Base-by-base conservation (phyloP, 2,888 invertebrate genomes). In the Endomychus coccineus region DNA sequence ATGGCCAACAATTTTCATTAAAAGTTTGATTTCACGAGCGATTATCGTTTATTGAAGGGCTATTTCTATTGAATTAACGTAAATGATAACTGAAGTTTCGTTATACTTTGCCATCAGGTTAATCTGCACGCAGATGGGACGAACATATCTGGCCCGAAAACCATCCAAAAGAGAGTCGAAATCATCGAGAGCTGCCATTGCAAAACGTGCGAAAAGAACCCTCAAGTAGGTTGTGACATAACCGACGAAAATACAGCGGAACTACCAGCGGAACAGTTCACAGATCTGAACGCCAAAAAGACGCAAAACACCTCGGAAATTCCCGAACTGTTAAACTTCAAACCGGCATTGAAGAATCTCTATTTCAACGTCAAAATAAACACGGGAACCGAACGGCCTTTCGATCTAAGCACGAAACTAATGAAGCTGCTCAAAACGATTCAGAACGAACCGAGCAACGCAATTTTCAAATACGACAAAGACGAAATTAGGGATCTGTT, bases 171-270 rank as follows among this genome's bases (percentile, higher is more conserved):
- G 57, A 68, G 72, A 13, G 77, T 80, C 0, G 76, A 80, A 56
- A 72, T 78, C 35, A 80, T 80, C 37, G 72, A 72, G 10, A 77
- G 78, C 48, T 80, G 80, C 51, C 74, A 75, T 10, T 80, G 80
- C 55, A 71, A 72, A 39, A 72, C 75, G 1, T 79, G 78, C 49
- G 69, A 70, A 43, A 72, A 71, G 37, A 64, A 66, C 22, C 64
- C 65, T 2, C 59, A 60, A 5, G 62, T 63, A 16, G 69, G 70
- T 35, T 68, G 68, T 15, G 63, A 69, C 14, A 55, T 67, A n/a
- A 60, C 60, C 0, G 67, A 69, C 42, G 67, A 68, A 28, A 64
- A 67, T 29, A 69, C 72, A 4, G 43, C 66, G 0, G 70, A 73
- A 46, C 47, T 71, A 27, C 67, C 67, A 1, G 43, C 50, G 3